Percentiles rank a stretch among this genome's conserved stretches.
These are phyloP conservation scores for Heteropelma amictum DNA, from an alignment of 2,888 invertebrate species.

Conservation along the genomic window DNA sequence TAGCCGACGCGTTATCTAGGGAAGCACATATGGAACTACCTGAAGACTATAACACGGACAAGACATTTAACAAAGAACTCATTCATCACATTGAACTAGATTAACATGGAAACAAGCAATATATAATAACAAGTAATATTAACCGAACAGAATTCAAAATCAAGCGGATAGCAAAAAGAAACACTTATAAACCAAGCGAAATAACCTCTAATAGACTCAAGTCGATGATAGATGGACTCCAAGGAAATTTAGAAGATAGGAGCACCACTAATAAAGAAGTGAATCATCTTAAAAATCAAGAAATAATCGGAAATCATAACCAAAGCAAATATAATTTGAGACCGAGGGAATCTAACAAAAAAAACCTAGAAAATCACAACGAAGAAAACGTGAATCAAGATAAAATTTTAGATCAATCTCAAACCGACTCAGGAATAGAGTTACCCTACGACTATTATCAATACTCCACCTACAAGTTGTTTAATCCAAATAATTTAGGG, in stretches of 20 bases:
- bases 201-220: background rate
- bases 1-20: slow-evolving; percentile 67
- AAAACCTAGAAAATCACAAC: background rate
- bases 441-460: slow-evolving; percentile 25
- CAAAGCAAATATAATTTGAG: slow-evolving; percentile 16
- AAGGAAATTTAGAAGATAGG: background rate
- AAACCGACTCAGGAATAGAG: background rate
- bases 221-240: background rate
- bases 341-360: background rate
- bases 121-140: background rate
- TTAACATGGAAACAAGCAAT: background rate
- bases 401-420: background rate
- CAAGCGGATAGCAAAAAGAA: background rate
- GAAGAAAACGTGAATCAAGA: slow-evolving; percentile 6
- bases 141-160: background rate
- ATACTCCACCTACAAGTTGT: slow-evolving; percentile 28
- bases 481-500: slow-evolving; percentile 19
- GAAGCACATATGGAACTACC: slow-evolving; percentile 65
- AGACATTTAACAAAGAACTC: slow-evolving; percentile 63
- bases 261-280: background rate
- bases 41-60: slow-evolving; percentile 62
- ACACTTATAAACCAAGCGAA: background rate
- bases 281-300: background rate
- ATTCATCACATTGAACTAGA: background rate
- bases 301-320: background rate